These are phyloP conservation scores for Athene noctua DNA, from an alignment of 2,113 vertebrate species.

Conservation along the genomic window DNA sequence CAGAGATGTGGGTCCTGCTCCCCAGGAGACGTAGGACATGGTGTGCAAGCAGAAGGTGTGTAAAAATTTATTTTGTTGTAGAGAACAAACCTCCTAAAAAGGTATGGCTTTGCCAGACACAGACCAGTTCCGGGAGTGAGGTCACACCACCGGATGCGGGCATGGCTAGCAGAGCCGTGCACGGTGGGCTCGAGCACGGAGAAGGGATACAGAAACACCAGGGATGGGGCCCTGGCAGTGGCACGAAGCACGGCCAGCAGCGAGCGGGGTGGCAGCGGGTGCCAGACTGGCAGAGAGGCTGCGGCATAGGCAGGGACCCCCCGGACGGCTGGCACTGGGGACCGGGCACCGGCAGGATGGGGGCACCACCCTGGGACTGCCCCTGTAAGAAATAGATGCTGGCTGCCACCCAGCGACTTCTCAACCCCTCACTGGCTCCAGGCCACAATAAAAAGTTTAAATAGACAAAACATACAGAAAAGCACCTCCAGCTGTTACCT, in stretches of 20 bases:
- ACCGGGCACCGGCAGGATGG: accelerated
- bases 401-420: background rate
- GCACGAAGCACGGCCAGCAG: background rate
- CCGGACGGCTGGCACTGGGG: accelerated
- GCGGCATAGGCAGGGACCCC: background rate
- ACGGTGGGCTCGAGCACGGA: accelerated
- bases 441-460: background rate
- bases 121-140: background rate
- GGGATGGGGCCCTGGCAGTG: accelerated
- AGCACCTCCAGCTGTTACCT: background rate
- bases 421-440: background rate
- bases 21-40: accelerated
- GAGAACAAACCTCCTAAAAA: background rate
- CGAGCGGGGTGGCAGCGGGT: accelerated
- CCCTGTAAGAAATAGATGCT: accelerated
- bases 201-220: background rate
- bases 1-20: accelerated
- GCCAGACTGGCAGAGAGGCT: accelerated
- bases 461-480: background rate
- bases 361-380: background rate
- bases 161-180: background rate
- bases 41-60: background rate
- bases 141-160: accelerated
- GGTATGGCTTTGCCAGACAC: background rate
- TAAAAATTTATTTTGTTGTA: slow-evolving; percentile 61